Evolutionary conservation across 2,113 vertebrate genomes (phyloP).

Genomic region (Danio rerio): DNA sequence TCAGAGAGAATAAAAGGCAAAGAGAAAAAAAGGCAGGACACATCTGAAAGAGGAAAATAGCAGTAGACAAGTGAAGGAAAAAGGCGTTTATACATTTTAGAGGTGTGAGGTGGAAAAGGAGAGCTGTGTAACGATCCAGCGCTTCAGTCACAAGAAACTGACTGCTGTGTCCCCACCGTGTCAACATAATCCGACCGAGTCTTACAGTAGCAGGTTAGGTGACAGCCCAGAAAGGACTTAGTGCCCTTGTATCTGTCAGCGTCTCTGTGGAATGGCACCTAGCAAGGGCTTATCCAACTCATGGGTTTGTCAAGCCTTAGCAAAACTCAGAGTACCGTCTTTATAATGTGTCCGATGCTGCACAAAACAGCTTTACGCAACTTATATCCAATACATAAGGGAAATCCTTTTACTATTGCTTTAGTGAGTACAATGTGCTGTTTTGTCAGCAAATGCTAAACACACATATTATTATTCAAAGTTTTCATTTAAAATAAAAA

Average conservation of each 20-base stretch:
- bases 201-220: slow-evolving; percentile 39
- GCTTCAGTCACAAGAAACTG: slow-evolving; percentile 33
- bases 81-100: background rate
- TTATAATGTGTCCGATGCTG: slow-evolving; percentile 3
- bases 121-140: background rate
- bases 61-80: slow-evolving; percentile 9
- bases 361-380: slow-evolving; percentile 19
- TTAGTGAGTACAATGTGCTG: background rate
- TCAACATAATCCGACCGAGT: slow-evolving; percentile 48
- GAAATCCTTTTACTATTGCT: slow-evolving; percentile 24
- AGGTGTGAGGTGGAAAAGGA: background rate
- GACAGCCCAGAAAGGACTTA: slow-evolving; percentile 52
- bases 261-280: slow-evolving; percentile 38
- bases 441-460: slow-evolving; percentile 23
- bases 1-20: background rate
- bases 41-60: slow-evolving; percentile 18
- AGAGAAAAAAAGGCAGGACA: background rate
- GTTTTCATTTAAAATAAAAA: background rate
- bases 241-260: slow-evolving; percentile 51
- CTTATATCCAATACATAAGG: slow-evolving; percentile 20
- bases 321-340: slow-evolving; percentile 26
- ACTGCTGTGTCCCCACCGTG: slow-evolving; percentile 46
- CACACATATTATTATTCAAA: slow-evolving; percentile 7
- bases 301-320: slow-evolving; percentile 34
- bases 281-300: slow-evolving; percentile 37